These are phyloP conservation scores for Parazoanthus swiftii DNA, from an alignment of 92 coral and sea anemone genomes.

Conservation along the genomic window DNA sequence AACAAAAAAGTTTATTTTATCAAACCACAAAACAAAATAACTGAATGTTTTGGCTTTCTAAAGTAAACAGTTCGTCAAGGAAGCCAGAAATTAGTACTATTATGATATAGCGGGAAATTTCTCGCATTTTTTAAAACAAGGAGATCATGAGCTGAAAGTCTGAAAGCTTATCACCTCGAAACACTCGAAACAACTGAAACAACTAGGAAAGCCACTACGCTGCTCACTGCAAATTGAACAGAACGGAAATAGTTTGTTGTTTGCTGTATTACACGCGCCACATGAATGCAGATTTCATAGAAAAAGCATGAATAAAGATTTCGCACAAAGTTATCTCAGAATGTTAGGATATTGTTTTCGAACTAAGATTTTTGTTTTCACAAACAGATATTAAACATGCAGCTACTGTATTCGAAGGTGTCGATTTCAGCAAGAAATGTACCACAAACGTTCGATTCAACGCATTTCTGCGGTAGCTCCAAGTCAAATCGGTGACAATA, in stretches of 20 bases:
- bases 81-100: not conserved
- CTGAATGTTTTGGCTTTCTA: not conserved
- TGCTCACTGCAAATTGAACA: not conserved
- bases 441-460: not conserved
- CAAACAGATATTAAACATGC: not conserved
- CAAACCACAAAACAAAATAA: conserved; percentile 20
- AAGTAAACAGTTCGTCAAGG: conserved; percentile 1
- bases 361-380: not conserved
- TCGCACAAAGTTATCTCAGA: not conserved
- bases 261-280: not conserved
- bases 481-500: not conserved
- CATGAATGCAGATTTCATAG: not conserved
- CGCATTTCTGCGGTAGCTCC: not conserved
- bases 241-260: not conserved
- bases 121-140: not conserved
- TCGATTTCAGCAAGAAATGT: not conserved
- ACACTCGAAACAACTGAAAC: not conserved
- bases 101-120: not conserved
- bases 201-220: not conserved
- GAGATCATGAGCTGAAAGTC: not conserved
- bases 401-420: not conserved
- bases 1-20: not conserved
- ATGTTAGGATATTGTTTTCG: not conserved
- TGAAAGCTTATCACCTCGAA: not conserved
- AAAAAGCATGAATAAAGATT: not conserved